Evolutionary conservation across 1,140 invertebrate genomes (phyloP), one percentile per base, ranked within the genome.

Genomic region (Leptinotarsa defecta): DNA sequence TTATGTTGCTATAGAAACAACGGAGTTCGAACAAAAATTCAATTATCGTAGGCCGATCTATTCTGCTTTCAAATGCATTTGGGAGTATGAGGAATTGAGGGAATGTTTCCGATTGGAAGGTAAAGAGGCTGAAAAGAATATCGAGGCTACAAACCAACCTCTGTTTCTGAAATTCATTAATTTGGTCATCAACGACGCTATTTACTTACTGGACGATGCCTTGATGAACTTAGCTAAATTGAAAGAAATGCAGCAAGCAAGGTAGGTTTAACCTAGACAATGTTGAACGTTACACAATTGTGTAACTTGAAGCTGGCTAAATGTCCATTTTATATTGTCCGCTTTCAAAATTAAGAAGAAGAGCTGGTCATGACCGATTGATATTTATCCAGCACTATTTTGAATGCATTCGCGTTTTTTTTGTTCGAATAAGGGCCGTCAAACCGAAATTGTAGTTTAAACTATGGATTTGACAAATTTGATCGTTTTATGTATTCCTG

Each of bases 1-100:
- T 3, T 98, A 98, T 86, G 97, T 98, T 49, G 94, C 94, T 75
- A 98, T 99, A 74, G 97, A 99, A 88, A 96, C 98, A 94, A 98
- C 96, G 3, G 91, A 95, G 83, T 99, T 99, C 87, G 96, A 98
- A 85, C 95, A 98, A 86, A 98, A 98, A 86, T 98, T 99, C 84
- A 97, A 98, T 85, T 99, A 98, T 84, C 89, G 97, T 57, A 88
- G 95, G 73, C 96, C 96, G 8, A 98, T 98, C 96, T 98, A 98
- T 84, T 89, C 92, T 67, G 92, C 97, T 2, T 94, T 98, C 91
- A 92, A 96, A 81, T 97, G 96, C 86, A 88, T 98, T 15, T 98
- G 96, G 96, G 91, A 91, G 57, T 90, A 94, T 73, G 86, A 90
- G 19, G 91, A 94, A 80, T 93, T 96, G 81, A 86, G 90, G 77